Base-by-base conservation (phyloP, 2,797 vertebrate genomes). In the Alauda arvensis region DNA sequence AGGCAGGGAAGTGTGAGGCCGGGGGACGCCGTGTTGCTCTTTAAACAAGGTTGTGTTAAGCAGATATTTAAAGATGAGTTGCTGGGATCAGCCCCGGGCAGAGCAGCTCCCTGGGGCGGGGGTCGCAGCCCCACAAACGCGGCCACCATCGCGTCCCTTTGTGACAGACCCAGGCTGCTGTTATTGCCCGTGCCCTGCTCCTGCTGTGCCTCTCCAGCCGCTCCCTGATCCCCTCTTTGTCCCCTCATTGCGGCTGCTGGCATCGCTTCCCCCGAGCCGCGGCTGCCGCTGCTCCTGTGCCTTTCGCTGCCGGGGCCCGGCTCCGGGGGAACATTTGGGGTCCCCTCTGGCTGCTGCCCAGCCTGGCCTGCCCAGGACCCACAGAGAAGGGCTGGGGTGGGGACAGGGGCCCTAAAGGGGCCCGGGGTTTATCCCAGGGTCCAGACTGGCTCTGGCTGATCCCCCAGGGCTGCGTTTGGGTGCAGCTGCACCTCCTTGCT, bases 81-180 rank as follows among this genome's bases (percentile, higher is more conserved):
- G 56, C 31, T 70, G 87, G 24, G 84, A 9, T 48, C 33, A 61
- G 68, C 10, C 46, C 17, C 0, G 31, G 52, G 20, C 43, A 46
- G 42, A 67, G 42, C 7, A 31, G 46, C 21, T 52, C 43, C 26
- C 75, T 5, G 53, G 39, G 71, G 69, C 19, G 12, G 1, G 4
- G 26, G 26, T n/a, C 0, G 0, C 51, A 69, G 55, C n/a, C 9
- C 2, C 77, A 6, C 18, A 2, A 12, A 33, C 2, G 9, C 14
- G 3, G 55, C 29, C 5, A 0, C 0, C 52, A 48, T 2, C 48
- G 6, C 25, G 28, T 68, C 1, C 0, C 39, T 42, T 4, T 49
- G 16, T 4, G 4, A 15, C 19, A 17, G 19, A 3, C 1, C 20
- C 2, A 5, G 24, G 42, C 76, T 43, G 75, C 1, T 16, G 49